Percentiles rank a stretch among this genome's conserved stretches.
Conservation (phyloP, 1,140 invertebrate species). For the Drosophila watanabei region DNA sequence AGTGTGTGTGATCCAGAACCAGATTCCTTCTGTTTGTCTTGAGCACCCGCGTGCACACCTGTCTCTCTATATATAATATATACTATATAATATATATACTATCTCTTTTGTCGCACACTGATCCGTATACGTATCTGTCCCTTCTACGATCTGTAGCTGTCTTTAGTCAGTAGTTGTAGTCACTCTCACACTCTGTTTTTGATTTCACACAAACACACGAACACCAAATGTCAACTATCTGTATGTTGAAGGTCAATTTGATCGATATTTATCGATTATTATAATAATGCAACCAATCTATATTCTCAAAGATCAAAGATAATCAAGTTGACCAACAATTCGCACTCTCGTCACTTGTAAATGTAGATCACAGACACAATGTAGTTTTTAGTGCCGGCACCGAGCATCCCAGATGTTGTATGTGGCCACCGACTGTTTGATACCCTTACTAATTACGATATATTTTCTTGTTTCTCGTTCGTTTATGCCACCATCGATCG, state of each 20-base stretch:
- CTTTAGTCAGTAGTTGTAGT: slow-evolving; percentile 41
- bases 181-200: slow-evolving; percentile 11
- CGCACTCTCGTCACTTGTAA: slow-evolving; percentile 16
- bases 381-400: slow-evolving; percentile 48
- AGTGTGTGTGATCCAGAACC: slow-evolving; percentile 55
- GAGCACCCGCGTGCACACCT: slow-evolving; percentile 58
- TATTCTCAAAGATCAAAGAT: not conserved
- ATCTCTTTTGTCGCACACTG: slow-evolving; percentile 40
- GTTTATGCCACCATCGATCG: slow-evolving; percentile 25
- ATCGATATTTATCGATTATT: slow-evolving; percentile 1
- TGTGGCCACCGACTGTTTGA: not conserved
- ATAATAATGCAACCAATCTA: not conserved
- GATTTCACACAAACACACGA: not conserved
- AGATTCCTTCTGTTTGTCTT: slow-evolving; percentile 46
- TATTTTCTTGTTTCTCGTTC: slow-evolving; percentile 32
- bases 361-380: slow-evolving; percentile 35
- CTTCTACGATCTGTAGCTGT: slow-evolving; percentile 42
- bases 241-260: slow-evolving; percentile 14
- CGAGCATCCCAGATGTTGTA: slow-evolving; percentile 42
- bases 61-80: slow-evolving; percentile 22
- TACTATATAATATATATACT: slow-evolving; percentile 3
- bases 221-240: not conserved
- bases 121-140: slow-evolving; percentile 32
- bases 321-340: not conserved
- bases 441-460: slow-evolving; percentile 26